Base-by-base conservation (phyloP, 2,797 vertebrate genomes). In the Bradypodion ventrale region DNA sequence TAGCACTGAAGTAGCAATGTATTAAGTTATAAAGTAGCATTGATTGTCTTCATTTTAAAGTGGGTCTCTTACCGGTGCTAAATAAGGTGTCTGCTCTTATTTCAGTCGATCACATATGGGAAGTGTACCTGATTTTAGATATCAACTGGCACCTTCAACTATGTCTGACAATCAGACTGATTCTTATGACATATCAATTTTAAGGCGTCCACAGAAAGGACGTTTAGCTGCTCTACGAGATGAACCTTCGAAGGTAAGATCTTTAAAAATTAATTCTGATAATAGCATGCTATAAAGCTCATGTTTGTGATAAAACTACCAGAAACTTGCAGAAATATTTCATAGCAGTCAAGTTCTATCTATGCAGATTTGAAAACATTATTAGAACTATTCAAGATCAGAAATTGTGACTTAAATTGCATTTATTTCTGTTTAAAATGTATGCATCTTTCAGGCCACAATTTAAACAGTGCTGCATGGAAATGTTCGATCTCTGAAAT, bases 131-230 rank as follows among this genome's bases (percentile, higher is more conserved):
- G 99, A 99, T 87, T 99, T 99, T 95, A 95, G 98, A 87, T 98
- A 97, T 93, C 97, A 98, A 0, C 94, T 98, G 83, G 93, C 97
- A 0, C 88, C 97, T 1, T 96, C 97, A 2, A 96, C 97, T 0
- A 94, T 97, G 93, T 95, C 97, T 56, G 99, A 99, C 87, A 95
- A 94, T 75, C 97, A 97, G 78, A 85, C 95, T 0, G 98, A 99
- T 63, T 93, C 97, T 74, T 99, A 97, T 16, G 83, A 96, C 87
- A 93, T 97, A 29, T 95, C 98, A 0, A 98, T 99, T 88, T 94
- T 99, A 81, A 94, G 98, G 37, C 95, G 99, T 42, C 97, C 98
- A 46, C 98, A 99, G 92, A 99, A 98, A 86, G 98, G 98, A 23
- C 97, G 99, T 0, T 94, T 97, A 85, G 97, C 97, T 1, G 98